Percentiles rank a stretch among this genome's conserved stretches.
These are phyloP conservation scores for Acromyrmex charruanus DNA, from an alignment of 1,140 invertebrate species.

Conservation along the genomic window DNA sequence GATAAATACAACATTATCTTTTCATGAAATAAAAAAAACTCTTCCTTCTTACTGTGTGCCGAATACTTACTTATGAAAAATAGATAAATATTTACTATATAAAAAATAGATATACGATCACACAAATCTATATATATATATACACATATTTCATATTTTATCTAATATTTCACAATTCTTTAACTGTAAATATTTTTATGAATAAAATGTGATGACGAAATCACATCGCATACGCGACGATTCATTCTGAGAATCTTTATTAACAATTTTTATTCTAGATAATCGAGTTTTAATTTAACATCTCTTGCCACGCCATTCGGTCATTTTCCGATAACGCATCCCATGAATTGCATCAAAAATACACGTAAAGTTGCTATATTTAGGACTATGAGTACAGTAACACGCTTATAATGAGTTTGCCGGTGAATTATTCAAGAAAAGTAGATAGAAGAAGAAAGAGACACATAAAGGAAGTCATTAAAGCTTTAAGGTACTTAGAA, in stretches of 20 bases:
- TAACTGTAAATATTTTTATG: constrained; percentile 3
- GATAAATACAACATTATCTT: too few species aligned
- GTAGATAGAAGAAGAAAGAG: neutral
- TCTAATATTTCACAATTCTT: neutral
- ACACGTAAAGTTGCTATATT: constrained; percentile 55
- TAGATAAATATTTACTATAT: neutral
- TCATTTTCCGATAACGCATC: constrained; percentile 49
- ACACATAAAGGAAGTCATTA: neutral
- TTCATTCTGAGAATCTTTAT: constrained; percentile 28
- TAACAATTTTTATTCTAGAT: constrained; percentile 47
- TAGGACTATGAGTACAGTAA: constrained; percentile 26
- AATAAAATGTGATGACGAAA: neutral
- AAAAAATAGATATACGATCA: neutral
- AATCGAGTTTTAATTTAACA: constrained; percentile 61
- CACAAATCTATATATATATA: neutral
- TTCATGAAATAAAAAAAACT: too few species aligned
- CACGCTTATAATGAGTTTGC: neutral
- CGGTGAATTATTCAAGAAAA: constrained; percentile 31
- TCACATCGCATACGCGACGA: neutral
- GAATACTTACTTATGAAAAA: neutral
- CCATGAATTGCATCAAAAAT: constrained; percentile 65
- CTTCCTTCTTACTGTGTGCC: neutral
- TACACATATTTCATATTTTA: neutral
- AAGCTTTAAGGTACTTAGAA: neutral
- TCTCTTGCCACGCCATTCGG: constrained; percentile 13